phyloP scores from a whole-genome alignment of 1,140 invertebrate genomes.

The Scaptomyza pallida region DNA sequence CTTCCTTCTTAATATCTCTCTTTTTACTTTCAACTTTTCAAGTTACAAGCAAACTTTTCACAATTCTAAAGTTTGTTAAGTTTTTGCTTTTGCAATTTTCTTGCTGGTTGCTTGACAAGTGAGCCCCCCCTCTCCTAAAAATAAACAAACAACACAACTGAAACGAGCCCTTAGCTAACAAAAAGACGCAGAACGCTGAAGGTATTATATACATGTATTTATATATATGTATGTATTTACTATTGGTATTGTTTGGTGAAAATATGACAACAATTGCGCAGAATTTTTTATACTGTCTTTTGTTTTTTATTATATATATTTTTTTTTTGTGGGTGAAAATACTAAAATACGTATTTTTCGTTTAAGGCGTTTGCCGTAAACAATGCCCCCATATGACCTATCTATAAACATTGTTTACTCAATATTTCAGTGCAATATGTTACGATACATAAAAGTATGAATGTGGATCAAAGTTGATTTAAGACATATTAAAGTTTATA shows the following conservation, averaged over 20 bases:
- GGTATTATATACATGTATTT: not conserved
- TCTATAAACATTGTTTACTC: too few relatives aligned
- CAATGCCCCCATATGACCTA: constrained; percentile 5
- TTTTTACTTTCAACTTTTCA: not conserved
- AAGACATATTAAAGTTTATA: too few relatives aligned
- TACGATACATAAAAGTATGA: too few relatives aligned
- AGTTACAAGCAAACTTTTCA: constrained; percentile 7
- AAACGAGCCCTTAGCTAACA: not conserved
- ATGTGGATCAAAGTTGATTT: too few relatives aligned
- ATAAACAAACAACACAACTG: not conserved
- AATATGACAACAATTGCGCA: constrained; percentile 23
- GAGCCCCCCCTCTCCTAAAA: not conserved
- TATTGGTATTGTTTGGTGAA: not conserved
- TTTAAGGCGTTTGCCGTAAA: constrained; percentile 3
- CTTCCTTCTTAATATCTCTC: not conserved
- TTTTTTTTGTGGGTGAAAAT: constrained; percentile 38
- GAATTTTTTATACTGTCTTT: constrained; percentile 24
- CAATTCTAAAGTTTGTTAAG: constrained; percentile 3
- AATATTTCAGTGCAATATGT: too few relatives aligned
- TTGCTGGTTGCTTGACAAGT: not conserved
- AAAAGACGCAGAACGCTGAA: not conserved
- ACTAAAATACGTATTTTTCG: constrained; percentile 27
- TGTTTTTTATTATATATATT: constrained; percentile 36
- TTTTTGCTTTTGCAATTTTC: not conserved
- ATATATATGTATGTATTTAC: not conserved